phyloP scores from a whole-genome alignment of 2,113 vertebrate species.

The Corythoichthys intestinalis region DNA sequence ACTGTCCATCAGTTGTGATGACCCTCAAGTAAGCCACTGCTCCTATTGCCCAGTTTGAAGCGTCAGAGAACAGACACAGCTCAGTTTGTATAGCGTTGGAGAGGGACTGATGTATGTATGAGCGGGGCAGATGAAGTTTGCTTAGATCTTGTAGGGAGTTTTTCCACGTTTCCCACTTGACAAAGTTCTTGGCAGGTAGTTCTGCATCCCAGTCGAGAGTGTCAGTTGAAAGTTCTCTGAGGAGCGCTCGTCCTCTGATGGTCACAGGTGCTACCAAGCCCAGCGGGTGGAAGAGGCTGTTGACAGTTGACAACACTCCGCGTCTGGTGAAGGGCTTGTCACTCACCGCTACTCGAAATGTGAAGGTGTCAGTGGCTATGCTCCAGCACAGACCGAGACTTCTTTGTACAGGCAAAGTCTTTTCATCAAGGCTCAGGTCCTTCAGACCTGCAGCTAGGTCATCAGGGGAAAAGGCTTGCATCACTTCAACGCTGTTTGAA shows the following conservation, averaged over 20 bases:
- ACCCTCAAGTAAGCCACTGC: slow-evolving; percentile 11
- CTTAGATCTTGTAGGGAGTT: neutral
- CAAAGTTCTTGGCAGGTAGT: neutral
- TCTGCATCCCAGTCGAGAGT: neutral
- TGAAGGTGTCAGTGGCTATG: neutral
- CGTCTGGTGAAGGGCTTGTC: neutral
- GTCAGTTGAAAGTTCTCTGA: neutral
- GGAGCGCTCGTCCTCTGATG: too few relatives aligned
- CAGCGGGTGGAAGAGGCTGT: neutral
- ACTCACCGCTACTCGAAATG: neutral
- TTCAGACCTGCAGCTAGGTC: neutral
- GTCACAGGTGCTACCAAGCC: too few relatives aligned
- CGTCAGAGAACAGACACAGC: slow-evolving; percentile 2
- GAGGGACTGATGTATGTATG: neutral
- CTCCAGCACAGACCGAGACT: neutral
- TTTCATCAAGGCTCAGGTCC: neutral
- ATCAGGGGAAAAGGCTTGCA: neutral
- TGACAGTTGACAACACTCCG: neutral
- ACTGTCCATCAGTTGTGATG: neutral
- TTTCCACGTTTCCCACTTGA: neutral
- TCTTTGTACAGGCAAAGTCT: neutral
- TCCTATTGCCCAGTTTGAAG: slow-evolving; percentile 7
- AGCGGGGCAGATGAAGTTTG: neutral
- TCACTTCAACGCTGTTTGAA: neutral
- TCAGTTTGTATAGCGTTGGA: neutral